A percentile compares a stretch with the other conserved stretches of the same genome.
Evolutionary conservation across 1,140 invertebrate species (phyloP).

Genomic region (Halyomorpha halys): DNA sequence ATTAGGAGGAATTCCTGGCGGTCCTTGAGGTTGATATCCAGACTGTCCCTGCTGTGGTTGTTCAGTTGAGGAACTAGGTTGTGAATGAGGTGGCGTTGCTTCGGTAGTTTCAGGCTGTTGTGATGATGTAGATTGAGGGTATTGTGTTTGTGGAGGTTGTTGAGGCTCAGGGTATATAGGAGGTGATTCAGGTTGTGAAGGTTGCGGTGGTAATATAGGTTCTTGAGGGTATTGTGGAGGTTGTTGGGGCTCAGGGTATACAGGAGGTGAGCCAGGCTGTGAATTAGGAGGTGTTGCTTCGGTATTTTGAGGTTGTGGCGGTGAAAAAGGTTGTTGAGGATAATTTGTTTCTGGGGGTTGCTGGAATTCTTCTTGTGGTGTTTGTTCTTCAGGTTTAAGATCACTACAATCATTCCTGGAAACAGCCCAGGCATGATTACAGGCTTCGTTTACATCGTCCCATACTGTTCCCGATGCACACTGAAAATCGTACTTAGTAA

Average conservation of each 20-base stretch:
- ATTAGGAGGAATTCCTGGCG: too few species aligned
- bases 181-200: not conserved
- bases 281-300: conserved; percentile 7
- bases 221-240: conserved; percentile 8
- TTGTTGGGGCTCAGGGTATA: not conserved
- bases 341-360: conserved; percentile 9
- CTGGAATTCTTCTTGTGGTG: not conserved
- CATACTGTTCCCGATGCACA: conserved; percentile 55
- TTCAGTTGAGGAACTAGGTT: not conserved
- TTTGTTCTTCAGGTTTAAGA: not conserved
- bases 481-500: conserved; percentile 47
- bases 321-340: conserved; percentile 17
- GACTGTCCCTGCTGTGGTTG: not conserved
- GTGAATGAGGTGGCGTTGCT: not conserved
- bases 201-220: conserved; percentile 14
- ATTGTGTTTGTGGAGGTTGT: not conserved
- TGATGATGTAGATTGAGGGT: conserved; percentile 12
- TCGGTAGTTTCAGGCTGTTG: conserved; percentile 11
- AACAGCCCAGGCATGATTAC: conserved; percentile 48
- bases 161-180: not conserved
- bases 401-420: conserved; percentile 31
- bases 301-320: conserved; percentile 5
- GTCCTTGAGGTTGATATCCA: too few species aligned
- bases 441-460: conserved; percentile 46
- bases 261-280: conserved; percentile 5